These are phyloP conservation scores for Sula dactylatra DNA, from an alignment of 2,113 vertebrate species.

Conservation along the genomic window DNA sequence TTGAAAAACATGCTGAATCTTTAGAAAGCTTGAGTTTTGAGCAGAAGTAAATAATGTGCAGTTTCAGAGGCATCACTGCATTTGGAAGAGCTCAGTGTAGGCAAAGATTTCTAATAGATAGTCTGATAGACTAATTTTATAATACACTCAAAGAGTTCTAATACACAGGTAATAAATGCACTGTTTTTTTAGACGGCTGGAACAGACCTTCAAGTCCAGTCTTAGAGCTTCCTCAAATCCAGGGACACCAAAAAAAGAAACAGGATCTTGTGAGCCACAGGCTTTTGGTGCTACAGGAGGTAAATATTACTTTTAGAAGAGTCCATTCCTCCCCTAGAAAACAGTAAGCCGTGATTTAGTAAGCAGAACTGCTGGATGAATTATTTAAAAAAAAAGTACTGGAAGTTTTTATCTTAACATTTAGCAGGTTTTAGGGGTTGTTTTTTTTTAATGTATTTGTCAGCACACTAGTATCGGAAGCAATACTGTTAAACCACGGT, in stretches of 20 bases:
- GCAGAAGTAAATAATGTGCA: neutral
- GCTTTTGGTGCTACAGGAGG: neutral
- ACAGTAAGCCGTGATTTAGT: neutral
- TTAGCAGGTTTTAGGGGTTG: neutral
- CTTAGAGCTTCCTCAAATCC: neutral
- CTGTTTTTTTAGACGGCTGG: neutral
- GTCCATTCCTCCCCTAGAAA: neutral
- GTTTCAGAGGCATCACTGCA: neutral
- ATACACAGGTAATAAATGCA: neutral
- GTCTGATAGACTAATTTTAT: neutral
- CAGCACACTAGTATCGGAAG: neutral
- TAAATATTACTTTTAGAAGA: neutral
- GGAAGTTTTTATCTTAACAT: neutral
- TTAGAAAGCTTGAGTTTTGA: neutral
- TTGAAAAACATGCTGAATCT: constrained; percentile 14
- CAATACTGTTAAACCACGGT: neutral
- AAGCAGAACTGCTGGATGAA: neutral
- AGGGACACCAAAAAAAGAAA: neutral
- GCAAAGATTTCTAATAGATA: neutral
- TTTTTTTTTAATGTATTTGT: neutral
- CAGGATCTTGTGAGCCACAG: fast-evolving
- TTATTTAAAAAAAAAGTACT: neutral
- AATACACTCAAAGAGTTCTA: neutral
- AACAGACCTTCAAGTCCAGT: neutral
- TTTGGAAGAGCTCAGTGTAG: neutral